Conservation (phyloP, 2,113 vertebrate genomes). For the Tenrec ecaudatus region DNA sequence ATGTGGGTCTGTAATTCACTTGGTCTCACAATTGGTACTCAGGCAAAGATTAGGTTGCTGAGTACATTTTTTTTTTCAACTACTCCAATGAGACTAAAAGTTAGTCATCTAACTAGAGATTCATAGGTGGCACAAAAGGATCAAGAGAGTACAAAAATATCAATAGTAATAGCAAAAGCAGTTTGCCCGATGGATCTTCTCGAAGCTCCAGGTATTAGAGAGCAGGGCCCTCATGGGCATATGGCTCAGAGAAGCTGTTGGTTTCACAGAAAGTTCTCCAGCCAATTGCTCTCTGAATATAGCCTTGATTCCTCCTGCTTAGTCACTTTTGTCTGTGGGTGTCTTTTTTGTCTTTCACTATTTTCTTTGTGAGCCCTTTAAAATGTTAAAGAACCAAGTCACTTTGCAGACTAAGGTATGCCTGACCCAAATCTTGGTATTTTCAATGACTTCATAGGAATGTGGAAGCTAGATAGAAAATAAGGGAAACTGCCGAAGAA, state of each 20-base stretch:
- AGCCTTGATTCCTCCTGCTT: fast-evolving
- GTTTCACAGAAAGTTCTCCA: fast-evolving
- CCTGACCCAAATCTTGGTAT: too few relatives aligned
- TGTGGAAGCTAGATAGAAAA: too few relatives aligned
- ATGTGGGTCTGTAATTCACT: neutral
- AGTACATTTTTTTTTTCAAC: neutral
- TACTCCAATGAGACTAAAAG: neutral
- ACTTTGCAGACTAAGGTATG: too few relatives aligned
- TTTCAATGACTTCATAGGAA: too few relatives aligned
- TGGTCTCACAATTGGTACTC: neutral
- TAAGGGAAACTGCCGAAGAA: too few relatives aligned
- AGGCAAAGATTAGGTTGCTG: neutral
- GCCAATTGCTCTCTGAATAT: fast-evolving
- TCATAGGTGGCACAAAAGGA: neutral
- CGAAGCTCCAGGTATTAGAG: neutral
- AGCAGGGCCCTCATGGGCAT: fast-evolving
- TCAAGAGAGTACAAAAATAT: neutral
- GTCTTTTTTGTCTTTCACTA: neutral
- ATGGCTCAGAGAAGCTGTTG: fast-evolving
- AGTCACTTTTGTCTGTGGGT: neutral
- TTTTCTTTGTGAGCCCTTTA: neutral
- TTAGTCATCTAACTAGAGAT: too few relatives aligned
- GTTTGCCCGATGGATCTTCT: neutral
- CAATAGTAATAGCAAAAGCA: too few relatives aligned
- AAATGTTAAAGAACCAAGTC: too few relatives aligned